Evolutionary conservation across 2,113 vertebrate species (phyloP).

Genomic region (Rhegmatorhina hoffmannsi): DNA sequence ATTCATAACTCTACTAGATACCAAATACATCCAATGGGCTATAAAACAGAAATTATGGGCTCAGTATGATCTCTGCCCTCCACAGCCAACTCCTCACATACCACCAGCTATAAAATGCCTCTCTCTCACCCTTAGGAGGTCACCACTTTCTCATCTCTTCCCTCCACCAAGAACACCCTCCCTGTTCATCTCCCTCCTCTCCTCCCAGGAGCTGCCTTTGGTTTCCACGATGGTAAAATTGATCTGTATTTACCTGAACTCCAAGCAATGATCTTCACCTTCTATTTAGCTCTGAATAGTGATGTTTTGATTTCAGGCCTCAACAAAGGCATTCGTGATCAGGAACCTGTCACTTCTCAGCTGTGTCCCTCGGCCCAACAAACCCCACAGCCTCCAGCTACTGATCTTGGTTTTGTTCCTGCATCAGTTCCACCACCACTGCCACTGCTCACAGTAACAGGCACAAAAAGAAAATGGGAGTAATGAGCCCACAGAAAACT

Average conservation of each 20-base stretch:
- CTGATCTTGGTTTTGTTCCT: not conserved
- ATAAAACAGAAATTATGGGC: not conserved
- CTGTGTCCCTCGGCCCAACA: not conserved
- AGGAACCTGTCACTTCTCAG: not conserved
- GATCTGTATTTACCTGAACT: not conserved
- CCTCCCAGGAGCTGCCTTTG: not conserved
- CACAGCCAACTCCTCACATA: not conserved
- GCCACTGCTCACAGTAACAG: fast-evolving
- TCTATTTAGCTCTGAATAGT: not conserved
- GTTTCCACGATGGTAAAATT: not conserved
- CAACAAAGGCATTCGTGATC: not conserved
- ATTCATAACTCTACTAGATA: not conserved
- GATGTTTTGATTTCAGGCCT: not conserved
- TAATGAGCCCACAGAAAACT: not conserved
- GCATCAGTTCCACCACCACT: not conserved
- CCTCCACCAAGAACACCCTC: not conserved
- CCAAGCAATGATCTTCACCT: not conserved
- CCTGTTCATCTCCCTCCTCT: not conserved
- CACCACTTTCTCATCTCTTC: not conserved
- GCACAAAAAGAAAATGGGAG: not conserved
- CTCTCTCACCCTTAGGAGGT: not conserved
- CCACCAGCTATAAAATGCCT: not conserved
- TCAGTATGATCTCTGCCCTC: not conserved
- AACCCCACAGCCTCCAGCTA: not conserved
- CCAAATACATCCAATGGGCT: not conserved